Conservation (phyloP, 2,113 vertebrate species). For the Mormoops blainvillei region DNA sequence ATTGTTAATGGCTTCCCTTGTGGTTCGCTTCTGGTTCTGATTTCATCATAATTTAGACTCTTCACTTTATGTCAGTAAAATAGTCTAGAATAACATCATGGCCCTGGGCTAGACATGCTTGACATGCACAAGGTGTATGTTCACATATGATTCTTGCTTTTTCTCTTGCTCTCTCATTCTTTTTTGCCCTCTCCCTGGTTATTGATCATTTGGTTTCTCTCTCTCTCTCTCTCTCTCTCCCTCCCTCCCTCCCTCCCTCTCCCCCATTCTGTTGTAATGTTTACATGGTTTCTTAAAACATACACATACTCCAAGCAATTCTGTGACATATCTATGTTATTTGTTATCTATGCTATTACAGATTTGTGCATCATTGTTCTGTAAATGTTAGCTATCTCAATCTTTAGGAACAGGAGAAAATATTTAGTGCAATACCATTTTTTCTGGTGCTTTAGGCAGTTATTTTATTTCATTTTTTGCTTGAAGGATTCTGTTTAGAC, state of each 20-base stretch:
- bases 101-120: conserved; percentile 6
- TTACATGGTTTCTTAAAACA: conserved; percentile 5
- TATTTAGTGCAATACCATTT: background rate
- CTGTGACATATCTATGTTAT: background rate
- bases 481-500: background rate
- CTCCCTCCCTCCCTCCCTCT: background rate
- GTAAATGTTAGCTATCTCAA: background rate
- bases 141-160: background rate
- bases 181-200: background rate
- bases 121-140: background rate
- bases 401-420: background rate
- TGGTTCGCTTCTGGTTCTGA: conserved; percentile 60
- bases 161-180: background rate
- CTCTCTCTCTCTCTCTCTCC: background rate
- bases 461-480: background rate
- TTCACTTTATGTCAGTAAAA: conserved; percentile 56
- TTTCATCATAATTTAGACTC: conserved; percentile 66
- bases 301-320: background rate
- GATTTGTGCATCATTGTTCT: background rate
- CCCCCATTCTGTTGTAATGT: background rate
- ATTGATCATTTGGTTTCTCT: background rate
- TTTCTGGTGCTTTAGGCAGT: background rate
- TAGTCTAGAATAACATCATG: conserved; percentile 49
- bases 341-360: background rate
- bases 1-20: conserved; percentile 73